These are phyloP conservation scores for Pseudobourletiella spinata DNA, from an alignment of 1,140 invertebrate genomes.

Conservation along the genomic window DNA sequence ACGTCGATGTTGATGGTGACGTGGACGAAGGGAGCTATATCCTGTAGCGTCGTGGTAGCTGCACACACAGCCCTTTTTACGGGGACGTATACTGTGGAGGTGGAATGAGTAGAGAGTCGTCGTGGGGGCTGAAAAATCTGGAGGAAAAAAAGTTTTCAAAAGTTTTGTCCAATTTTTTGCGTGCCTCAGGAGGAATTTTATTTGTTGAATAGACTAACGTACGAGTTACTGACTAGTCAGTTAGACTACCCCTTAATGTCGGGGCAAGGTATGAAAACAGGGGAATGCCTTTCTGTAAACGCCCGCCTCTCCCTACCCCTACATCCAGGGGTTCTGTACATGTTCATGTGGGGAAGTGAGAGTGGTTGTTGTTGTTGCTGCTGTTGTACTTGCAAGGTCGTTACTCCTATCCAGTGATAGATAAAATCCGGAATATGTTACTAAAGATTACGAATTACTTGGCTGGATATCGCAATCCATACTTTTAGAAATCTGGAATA, in stretches of 20 bases:
- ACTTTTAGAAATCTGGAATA: too few relatives aligned
- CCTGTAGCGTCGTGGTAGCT: neutral
- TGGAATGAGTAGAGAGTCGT: neutral
- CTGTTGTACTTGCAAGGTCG: too few relatives aligned
- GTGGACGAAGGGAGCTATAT: neutral
- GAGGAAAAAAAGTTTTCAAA: constrained; percentile 26
- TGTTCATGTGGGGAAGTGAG: neutral
- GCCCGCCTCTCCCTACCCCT: neutral
- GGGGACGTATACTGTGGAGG: neutral
- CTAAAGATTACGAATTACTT: too few relatives aligned
- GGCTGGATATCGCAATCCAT: too few relatives aligned
- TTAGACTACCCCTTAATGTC: constrained; percentile 18
- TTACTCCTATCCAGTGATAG: too few relatives aligned
- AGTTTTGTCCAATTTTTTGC: constrained; percentile 34
- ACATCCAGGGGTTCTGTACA: neutral
- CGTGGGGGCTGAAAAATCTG: constrained; percentile 11
- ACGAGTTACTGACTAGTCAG: constrained; percentile 13
- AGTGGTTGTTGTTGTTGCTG: neutral
- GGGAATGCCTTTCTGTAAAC: constrained; percentile 10
- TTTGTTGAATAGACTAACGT: constrained; percentile 26
- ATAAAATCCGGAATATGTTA: too few relatives aligned
- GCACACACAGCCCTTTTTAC: neutral
- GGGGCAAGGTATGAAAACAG: constrained; percentile 24
- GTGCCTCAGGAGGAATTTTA: constrained; percentile 33
- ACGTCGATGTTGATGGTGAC: constrained; percentile 2